Conservation (phyloP, 2,797 vertebrate genomes). For the Xerus rutilus region DNA sequence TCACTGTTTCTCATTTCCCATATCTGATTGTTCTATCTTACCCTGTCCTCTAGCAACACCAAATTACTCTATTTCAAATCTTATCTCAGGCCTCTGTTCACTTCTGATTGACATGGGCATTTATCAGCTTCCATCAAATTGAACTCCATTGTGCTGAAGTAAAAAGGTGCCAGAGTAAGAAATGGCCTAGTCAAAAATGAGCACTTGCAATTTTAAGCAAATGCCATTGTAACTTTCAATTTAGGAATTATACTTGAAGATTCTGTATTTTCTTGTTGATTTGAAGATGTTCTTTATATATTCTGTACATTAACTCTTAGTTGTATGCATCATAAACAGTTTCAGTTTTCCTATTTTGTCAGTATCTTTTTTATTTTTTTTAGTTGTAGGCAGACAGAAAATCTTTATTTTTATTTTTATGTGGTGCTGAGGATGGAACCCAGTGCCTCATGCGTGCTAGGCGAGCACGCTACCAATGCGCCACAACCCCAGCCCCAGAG, state of each 20-base stretch:
- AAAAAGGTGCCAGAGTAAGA: conserved; percentile 67
- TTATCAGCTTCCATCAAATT: conserved; percentile 78
- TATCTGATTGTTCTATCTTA: conserved; percentile 66
- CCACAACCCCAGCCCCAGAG: too few relatives aligned
- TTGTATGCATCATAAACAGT: background rate
- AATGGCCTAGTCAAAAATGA: conserved; percentile 67
- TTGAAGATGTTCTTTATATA: conserved; percentile 47
- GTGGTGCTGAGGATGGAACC: too few relatives aligned
- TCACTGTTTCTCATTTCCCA: background rate
- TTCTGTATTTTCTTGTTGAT: conserved; percentile 56
- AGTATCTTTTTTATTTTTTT: too few relatives aligned
- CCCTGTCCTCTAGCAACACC: conserved; percentile 45
- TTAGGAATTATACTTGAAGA: conserved; percentile 43
- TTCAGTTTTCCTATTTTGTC: background rate
- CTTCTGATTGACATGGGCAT: conserved; percentile 73
- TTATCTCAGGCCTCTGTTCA: conserved; percentile 69
- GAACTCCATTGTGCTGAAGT: conserved; percentile 70
- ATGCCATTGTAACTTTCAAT: conserved; percentile 60
- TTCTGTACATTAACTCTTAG: conserved; percentile 16
- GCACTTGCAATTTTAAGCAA: conserved; percentile 38
- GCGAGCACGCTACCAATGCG: too few relatives aligned
- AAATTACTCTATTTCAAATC: conserved; percentile 68
- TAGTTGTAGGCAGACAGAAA: too few relatives aligned
- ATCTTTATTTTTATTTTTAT: too few relatives aligned
- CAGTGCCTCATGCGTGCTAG: too few relatives aligned